Base-by-base conservation (phyloP, 2,797 vertebrate genomes). In the Cephalopachus bancanus region DNA sequence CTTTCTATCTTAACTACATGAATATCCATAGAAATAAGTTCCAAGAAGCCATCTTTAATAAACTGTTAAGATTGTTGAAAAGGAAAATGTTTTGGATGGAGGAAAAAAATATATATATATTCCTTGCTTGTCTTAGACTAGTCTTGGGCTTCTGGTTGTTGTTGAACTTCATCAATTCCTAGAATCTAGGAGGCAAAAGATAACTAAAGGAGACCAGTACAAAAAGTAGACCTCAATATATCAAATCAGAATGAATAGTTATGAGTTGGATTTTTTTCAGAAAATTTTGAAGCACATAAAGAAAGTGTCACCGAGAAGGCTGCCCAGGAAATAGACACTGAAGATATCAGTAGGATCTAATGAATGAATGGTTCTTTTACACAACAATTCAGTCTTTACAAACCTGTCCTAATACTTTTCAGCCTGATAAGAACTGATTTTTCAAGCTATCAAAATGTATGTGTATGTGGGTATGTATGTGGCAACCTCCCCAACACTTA, bases 41-140 rank as follows among this genome's bases (percentile, higher is more conserved):
- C 98, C 99, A 99, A 98, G 99, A 99, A 96, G 99, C 99, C 0
- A 99, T 99, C 86, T 99, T 99, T 98, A 99, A 99, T 98, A 99
- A 98, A 99, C 99, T 0, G 99, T 99, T 89, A 99, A 99, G 65
- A 98, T 99, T 97, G 99, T 99, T 8, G 99, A 99, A 98, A 99
- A 93, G 78, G 99, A 99, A 96, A 99, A 99, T 93, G 99, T 99
- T 0, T 96, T 99, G 64, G 99, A 99, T 96, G 99, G n/a, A 30
- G 19, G 33, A 69, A 99, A 98, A 99, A 99, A 99, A 98, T 98
- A 98, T 99, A 99, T 99, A 99, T 69, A 98, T 99, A 97, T 99
- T 99, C 98, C 99, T 99, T 0, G 28, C 75, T 24, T 99, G 99
- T 11, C 99, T 99, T 88, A 99, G 99, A 33, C 98, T 22, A 99